Base-by-base conservation (phyloP, 2,888 invertebrate genomes). In the Epirrhoe tristata region DNA sequence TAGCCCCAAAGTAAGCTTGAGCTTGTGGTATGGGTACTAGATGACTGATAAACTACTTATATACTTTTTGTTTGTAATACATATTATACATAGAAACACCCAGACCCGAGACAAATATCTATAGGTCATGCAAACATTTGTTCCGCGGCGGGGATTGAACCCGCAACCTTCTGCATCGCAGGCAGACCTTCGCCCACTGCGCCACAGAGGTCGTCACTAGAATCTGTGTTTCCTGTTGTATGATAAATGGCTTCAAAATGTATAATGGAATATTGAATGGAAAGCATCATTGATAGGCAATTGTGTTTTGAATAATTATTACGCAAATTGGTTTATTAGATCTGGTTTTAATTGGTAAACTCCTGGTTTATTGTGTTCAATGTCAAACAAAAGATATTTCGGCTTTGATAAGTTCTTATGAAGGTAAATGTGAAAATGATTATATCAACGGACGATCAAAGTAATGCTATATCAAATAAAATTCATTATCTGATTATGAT, bases 281-380 rank as follows among this genome's bases (percentile, higher is more conserved):
- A 39, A 32, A 10, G 1, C 6, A 8, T 43, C 5, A 43, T 43
- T 16, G 14, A 57, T 53, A 43, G 43, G 43, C 43, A 56, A 56
- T 56, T 56, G 43, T 53, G n/a, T 46, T 51, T 46, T 46, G 32
- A 54, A 54, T 32, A 54, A 60, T 54, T 60, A 46, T 8, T 17
- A 12, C n/a, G 12, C 5, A 31, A 60, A 60, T 60, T 54, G 32
- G 43, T 17, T 58, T 16, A 48, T 54, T 24, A 12, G n/a, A 56
- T 46, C 14, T 57, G 31, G 24, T 46, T 5, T 31, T 46, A 46
- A 57, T 46, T 57, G 46, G n/a, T 56, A 51, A 12, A 48, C 48
- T 24, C 12, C 39, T 43, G 0, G 12, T 31, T 6, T 4, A 14
- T 56, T 43, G 39, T 56, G 24, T 56, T 56, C 52, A 46, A 31